Evolutionary conservation across 1,140 invertebrate genomes (phyloP).

Genomic region (Hermatobates lingyangjiaoensis): DNA sequence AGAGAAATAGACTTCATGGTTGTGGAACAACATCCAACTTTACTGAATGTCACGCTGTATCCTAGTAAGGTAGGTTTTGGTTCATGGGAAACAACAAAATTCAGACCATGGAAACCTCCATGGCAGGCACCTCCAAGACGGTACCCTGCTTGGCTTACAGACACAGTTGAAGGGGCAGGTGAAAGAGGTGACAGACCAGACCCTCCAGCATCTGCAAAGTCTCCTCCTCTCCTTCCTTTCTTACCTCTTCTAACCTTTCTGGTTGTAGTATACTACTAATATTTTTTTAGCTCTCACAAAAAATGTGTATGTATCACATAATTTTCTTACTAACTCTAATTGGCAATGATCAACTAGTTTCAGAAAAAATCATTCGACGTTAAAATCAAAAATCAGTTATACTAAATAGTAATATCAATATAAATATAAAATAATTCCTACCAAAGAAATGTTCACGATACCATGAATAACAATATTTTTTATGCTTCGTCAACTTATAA

Average conservation of each 20-base stretch:
- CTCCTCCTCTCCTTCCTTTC: background rate
- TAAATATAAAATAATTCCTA: too few species aligned
- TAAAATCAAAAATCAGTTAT: too few species aligned
- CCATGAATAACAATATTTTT: too few species aligned
- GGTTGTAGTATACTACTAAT: background rate
- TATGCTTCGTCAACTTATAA: too few species aligned
- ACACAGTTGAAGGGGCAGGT: slow-evolving; percentile 7
- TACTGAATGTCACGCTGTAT: slow-evolving; percentile 63
- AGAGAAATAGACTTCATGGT: slow-evolving; percentile 70
- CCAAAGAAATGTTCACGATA: too few species aligned
- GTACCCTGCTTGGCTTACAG: background rate
- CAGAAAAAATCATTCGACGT: too few species aligned
- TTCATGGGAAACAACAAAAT: too few species aligned
- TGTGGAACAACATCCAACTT: slow-evolving; percentile 62
- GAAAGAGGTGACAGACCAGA: slow-evolving; percentile 15
- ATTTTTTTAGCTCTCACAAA: too few species aligned
- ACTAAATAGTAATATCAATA: too few species aligned
- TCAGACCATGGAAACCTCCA: slow-evolving; percentile 17
- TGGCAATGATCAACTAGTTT: too few species aligned
- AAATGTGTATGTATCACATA: too few species aligned
- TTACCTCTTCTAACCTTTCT: background rate
- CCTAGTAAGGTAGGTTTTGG: slow-evolving; percentile 46
- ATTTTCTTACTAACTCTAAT: too few species aligned
- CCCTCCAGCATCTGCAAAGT: background rate
- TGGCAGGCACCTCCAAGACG: slow-evolving; percentile 9